Base-by-base conservation (phyloP, 1,140 invertebrate genomes). In the Zaprionus inermis region DNA sequence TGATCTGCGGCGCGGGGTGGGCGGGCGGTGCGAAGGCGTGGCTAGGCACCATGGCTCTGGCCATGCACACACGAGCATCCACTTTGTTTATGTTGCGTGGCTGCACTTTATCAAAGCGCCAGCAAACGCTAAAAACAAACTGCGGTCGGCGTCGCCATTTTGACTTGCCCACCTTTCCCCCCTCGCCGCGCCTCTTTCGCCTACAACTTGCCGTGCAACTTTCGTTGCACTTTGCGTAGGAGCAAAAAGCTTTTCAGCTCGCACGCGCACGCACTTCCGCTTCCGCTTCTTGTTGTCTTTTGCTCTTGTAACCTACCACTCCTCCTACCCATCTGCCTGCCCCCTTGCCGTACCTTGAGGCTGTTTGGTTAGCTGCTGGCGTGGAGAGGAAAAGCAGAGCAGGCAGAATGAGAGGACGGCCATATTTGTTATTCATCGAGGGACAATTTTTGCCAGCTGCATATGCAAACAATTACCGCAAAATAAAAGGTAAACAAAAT, bases 401-500 rank as follows among this genome's bases (percentile, higher is more conserved):
- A 12, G 22, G 5, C 6, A 14, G n/a, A n/a, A 28, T n/a, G 24
- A 28, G 24, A 28, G 24, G 41, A 44, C 16, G 36, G 12, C 24
- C 58, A 65, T 82, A 72, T 82, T 79, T 79, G 60, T 88, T 82
- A 77, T 72, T 75, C 79, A 76, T 72, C 69, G 72, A 61, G 59
- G 76, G 79, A 88, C 83, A 88, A 83, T 88, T 88, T 88, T 83
- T 72, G 66, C 38, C 76, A 78, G 79, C 83, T 88, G 79, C 84
- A 88, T 83, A 85, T 88, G 77, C 84, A 88, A 88, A 81, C 83
- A 88, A 88, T 88, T 88, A 83, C 77, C 83, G 70, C 83, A 80
- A 80, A 88, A 89, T 88, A 88, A 88, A 82, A 88, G 83, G 83
- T 79, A 88, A 88, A 88, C 83, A 88, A 88, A 88, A 86, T 86